These are phyloP conservation scores for Scaptomyza cyrtandrae DNA, from an alignment of 2,888 invertebrate genomes.

Conservation along the genomic window DNA sequence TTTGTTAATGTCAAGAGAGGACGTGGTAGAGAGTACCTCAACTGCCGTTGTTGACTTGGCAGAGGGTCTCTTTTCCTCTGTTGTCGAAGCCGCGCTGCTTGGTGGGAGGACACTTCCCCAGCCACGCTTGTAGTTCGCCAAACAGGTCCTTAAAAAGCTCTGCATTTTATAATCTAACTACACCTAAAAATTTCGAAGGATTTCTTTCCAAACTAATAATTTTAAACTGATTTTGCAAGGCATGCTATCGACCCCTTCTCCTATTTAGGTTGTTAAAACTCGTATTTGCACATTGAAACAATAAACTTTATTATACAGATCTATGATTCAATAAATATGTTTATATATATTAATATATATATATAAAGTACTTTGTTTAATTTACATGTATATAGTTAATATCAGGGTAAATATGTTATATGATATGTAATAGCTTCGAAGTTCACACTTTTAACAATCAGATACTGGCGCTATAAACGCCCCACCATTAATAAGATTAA, in stretches of 20 bases:
- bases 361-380: conserved; percentile 34
- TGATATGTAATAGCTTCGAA: conserved; percentile 1
- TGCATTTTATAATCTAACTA: conserved; percentile 21
- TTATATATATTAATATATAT: conserved; percentile 30
- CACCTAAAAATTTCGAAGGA: conserved; percentile 16
- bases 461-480: conserved; percentile 22
- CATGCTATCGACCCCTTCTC: not conserved
- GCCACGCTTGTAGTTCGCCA: not conserved
- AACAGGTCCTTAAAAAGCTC: conserved; percentile 13
- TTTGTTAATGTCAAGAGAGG: conserved; percentile 84
- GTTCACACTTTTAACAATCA: conserved; percentile 63
- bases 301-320: conserved; percentile 73
- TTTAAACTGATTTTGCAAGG: not conserved
- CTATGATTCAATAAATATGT: conserved; percentile 61
- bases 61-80: not conserved
- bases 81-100: not conserved
- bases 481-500: conserved; percentile 25
- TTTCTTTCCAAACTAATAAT: not conserved
- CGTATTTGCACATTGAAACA: conserved; percentile 60
- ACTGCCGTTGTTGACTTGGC: not conserved
- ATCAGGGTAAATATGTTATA: conserved; percentile 31
- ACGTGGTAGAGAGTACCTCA: not conserved
- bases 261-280: not conserved
- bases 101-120: not conserved
- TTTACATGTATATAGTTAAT: conserved; percentile 45